Evolutionary conservation across 2,797 vertebrate species (phyloP), one percentile per base, ranked within the genome.

Genomic region (Rousettus madagascariensis): DNA sequence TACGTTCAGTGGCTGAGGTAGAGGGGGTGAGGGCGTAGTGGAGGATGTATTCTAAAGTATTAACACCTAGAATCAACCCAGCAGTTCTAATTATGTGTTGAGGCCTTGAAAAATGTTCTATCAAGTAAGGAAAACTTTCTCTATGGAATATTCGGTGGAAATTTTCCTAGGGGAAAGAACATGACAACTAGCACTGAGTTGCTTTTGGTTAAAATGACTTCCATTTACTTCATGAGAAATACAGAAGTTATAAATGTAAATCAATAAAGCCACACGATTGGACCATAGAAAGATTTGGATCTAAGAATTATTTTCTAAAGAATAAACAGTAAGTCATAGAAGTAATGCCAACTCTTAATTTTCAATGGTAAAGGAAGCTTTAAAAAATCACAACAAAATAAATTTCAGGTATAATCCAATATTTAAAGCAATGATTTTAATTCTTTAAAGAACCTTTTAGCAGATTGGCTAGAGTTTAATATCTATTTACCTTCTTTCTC

Each of bases 401-500:
- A 91, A 93, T 75, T 77, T 22, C 57, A 92, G 43, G 57, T 53
- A 86, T 57, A 91, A 95, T n/a, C 53, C 26, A 87, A 69, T 61
- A 36, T 93, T 93, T 49, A 85, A 69, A 90, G 30, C 61, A 85
- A 86, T 68, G 30, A 53, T 80, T 92, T 96, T 83, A 96, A 77
- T 28, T 88, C 68, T 88, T 95, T 71, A 78, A 3, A 87, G 82
- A 85, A 41, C 49, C 36, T 75, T 79, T 94, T 88, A 66, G 51
- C 41, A 74, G 20, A 90, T 28, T 85, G 49, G 57, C 66, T 86
- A 22, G 28, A 94, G 89, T 85, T 86, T 55, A 63, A 71, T 16
- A 94, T 51, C n/a, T 6, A 75, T 94, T 93, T 90, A 59, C 17
- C 79, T 91, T 43, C 66, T 86, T 77, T 80, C 69, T 65, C 19